phyloP scores from a whole-genome alignment of 2,113 vertebrate species.

The Mionectes macconnelli region DNA sequence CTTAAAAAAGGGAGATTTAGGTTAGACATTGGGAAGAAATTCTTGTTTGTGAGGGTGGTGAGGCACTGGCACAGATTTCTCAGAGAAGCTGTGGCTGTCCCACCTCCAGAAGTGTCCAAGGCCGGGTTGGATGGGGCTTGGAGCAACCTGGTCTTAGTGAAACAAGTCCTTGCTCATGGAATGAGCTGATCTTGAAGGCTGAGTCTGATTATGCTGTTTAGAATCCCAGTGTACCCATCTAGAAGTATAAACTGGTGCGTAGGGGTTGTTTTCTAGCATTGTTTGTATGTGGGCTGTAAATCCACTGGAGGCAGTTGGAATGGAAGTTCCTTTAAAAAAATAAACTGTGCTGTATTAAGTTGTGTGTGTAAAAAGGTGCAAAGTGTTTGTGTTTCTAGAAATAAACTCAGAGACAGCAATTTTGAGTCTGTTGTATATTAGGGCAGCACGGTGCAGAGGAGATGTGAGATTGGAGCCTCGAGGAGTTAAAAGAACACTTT shows the following conservation, averaged over 20 bases:
- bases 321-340: not conserved
- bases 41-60: not conserved
- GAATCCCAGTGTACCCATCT: not conserved
- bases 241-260: not conserved
- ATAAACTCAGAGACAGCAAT: not conserved
- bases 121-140: rapidly evolving
- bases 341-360: not conserved
- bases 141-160: rapidly evolving
- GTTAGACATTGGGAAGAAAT: not conserved
- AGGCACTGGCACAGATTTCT: not conserved
- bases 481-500: slow-evolving; percentile 26
- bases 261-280: not conserved
- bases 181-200: not conserved
- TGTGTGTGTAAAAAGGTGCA: not conserved
- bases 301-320: not conserved
- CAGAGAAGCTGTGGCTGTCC: not conserved
- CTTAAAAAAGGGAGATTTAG: not conserved
- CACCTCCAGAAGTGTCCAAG: not conserved
- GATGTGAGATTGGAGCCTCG: not conserved
- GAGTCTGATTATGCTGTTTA: not conserved
- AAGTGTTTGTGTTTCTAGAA: not conserved
- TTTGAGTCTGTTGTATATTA: not conserved
- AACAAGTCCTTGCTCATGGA: not conserved
- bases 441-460: not conserved
- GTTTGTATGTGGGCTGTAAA: not conserved